Evolutionary conservation across 1,140 invertebrate genomes (phyloP).

Genomic region (Papilio polytes): DNA sequence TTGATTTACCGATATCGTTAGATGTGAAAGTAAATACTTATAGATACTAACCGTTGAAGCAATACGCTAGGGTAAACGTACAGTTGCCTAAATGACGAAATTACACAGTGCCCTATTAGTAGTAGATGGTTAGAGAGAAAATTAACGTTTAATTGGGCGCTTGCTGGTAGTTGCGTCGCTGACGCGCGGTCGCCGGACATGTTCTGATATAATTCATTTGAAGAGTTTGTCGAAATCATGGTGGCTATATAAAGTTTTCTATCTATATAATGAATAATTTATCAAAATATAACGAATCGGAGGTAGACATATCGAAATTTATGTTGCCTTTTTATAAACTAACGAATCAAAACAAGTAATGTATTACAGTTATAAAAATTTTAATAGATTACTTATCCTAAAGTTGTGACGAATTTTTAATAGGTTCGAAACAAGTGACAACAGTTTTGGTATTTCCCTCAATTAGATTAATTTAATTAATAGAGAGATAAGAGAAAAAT

Average conservation of each 20-base stretch:
- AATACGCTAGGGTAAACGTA: neutral
- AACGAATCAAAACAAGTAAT: too few relatives aligned
- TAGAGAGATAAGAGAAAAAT: neutral
- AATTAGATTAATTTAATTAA: neutral
- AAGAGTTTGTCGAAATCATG: neutral
- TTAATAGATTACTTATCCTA: neutral
- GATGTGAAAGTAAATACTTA: neutral
- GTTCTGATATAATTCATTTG: conserved; percentile 16
- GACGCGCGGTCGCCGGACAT: neutral
- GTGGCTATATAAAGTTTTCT: neutral
- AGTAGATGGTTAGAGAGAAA: neutral
- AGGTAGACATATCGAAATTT: too few relatives aligned
- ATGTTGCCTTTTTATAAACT: too few relatives aligned
- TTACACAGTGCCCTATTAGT: neutral
- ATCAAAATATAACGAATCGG: too few relatives aligned
- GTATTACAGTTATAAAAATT: too few relatives aligned
- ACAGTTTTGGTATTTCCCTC: neutral
- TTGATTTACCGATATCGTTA: neutral
- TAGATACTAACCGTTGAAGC: neutral
- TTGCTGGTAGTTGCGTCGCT: neutral
- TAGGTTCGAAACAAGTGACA: neutral
- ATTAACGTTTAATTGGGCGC: conserved; percentile 16
- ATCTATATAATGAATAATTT: too few relatives aligned
- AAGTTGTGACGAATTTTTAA: neutral
- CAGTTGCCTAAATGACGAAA: neutral